Evolutionary conservation across 2,888 invertebrate genomes (phyloP), one percentile per base, ranked within the genome.

Genomic region (Dasysyrphus albostriatus): DNA sequence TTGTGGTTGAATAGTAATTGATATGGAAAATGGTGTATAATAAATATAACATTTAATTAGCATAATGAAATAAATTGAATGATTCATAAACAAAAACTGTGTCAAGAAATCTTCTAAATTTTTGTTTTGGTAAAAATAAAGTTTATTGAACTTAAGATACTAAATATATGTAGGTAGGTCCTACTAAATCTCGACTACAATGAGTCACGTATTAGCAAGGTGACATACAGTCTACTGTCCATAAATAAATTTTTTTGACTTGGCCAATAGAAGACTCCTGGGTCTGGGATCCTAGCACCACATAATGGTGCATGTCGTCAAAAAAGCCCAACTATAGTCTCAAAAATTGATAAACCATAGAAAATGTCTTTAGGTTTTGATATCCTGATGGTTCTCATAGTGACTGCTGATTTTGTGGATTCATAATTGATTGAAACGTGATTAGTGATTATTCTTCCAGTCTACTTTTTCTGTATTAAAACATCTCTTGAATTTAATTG

Each of bases 401-500:
- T 3, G 2, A 1, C 1, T 24, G 24, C 24, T 24, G 24, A 24
- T 24, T 1, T 3, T 24, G 3, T 3, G 24, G 24, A 24, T 24
- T 24, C 24, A 24, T 24, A 24, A 24, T 24, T 24, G 2, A 24
- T 24, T n/a, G 44, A 42, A 1, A 42, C 14, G 14, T 51, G 19
- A 7, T 32, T 56, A 2, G 37, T 37, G 6, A 37, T 37, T 37
- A 0, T n/a, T 32, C 1, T 14, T 32, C 14, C 8, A 5, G 16
- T 16, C 16, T 1, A 1, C 12, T 54, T 58, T 14, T 58, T 16
- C 12, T 58, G 0, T 34, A 42, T 14, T n/a, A 19, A 12, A 37
- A 58, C 16, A 6, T 65, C 19, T 16, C 12, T 32, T 63, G 14
- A n/a, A 63, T 47, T 29, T 63, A 44, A 63, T 32, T 44, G 44